Evolutionary conservation across 1,140 invertebrate species (phyloP).

Genomic region (Zaprionus gabonicus): DNA sequence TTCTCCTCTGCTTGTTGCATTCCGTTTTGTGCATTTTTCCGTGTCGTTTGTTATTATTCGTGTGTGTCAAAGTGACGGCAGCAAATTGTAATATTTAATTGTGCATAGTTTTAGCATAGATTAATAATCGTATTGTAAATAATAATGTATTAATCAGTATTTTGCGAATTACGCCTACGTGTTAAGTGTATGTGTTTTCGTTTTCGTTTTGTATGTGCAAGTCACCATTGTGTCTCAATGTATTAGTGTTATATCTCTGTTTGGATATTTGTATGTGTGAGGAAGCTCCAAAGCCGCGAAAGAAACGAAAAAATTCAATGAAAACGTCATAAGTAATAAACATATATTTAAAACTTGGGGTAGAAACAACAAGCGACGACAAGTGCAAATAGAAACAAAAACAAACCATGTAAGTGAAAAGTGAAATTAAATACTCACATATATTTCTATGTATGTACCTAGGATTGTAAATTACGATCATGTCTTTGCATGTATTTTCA

Average conservation of each 20-base stretch:
- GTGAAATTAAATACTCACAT: conserved; percentile 17
- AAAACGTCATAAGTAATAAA: conserved; percentile 37
- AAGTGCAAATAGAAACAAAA: conserved; percentile 15
- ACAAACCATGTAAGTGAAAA: conserved; percentile 33
- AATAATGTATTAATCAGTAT: conserved; percentile 42
- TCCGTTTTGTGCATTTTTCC: conserved; percentile 43
- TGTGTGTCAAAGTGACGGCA: conserved; percentile 28
- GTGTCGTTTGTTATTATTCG: conserved; percentile 56
- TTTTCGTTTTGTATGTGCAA: conserved; percentile 28
- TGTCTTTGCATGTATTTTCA: neutral
- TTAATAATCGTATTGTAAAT: conserved; percentile 18
- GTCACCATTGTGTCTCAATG: conserved; percentile 19
- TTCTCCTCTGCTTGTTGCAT: conserved; percentile 50
- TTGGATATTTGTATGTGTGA: conserved; percentile 22
- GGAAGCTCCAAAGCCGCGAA: conserved; percentile 47
- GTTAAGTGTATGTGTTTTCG: conserved; percentile 25
- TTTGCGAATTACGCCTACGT: conserved; percentile 32
- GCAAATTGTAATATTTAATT: conserved; percentile 27
- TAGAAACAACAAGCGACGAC: conserved; percentile 1
- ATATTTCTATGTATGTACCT: neutral
- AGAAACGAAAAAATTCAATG: conserved; percentile 37
- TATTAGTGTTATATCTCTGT: conserved; percentile 43
- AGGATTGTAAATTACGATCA: conserved; percentile 7
- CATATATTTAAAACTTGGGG: conserved; percentile 16
- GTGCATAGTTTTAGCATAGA: conserved; percentile 24